These are phyloP conservation scores for Drosophila subsilvestris DNA, from an alignment of 2,888 invertebrate species.

Conservation along the genomic window DNA sequence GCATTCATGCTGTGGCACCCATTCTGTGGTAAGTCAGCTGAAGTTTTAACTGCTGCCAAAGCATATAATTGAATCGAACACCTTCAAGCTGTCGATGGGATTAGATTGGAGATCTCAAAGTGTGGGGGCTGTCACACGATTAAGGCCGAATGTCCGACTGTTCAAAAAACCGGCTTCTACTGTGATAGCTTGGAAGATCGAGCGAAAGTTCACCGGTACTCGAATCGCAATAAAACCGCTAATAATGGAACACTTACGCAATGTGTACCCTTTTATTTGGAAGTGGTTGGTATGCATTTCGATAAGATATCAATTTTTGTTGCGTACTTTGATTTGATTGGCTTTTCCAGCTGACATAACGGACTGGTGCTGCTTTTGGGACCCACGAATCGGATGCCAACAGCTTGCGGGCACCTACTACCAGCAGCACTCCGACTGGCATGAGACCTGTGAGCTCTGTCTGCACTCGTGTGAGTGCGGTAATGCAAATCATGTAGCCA, in stretches of 20 bases:
- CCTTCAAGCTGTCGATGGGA: neutral
- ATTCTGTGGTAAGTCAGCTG: neutral
- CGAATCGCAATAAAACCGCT: neutral
- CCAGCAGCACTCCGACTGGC: conserved; percentile 1
- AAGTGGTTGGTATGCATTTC: neutral
- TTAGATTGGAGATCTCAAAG: neutral
- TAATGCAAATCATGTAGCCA: neutral
- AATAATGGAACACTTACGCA: neutral
- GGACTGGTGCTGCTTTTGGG: conserved; percentile 16
- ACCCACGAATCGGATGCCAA: conserved; percentile 12
- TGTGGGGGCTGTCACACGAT: neutral
- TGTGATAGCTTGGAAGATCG: neutral
- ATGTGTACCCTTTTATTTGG: neutral
- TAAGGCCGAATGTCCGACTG: neutral
- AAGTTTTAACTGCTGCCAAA: neutral
- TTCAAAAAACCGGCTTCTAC: neutral
- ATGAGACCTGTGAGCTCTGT: conserved; percentile 23
- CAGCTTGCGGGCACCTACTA: conserved; percentile 7
- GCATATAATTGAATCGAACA: neutral
- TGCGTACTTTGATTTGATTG: neutral
- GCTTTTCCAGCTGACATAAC: neutral
- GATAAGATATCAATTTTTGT: neutral
- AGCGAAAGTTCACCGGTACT: neutral
- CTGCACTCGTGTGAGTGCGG: conserved; percentile 10
- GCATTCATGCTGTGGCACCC: too few species aligned